Percentiles rank a stretch among this genome's conserved stretches.
Evolutionary conservation across 1,140 invertebrate genomes (phyloP).

Genomic region (Eubasilissa regina): DNA sequence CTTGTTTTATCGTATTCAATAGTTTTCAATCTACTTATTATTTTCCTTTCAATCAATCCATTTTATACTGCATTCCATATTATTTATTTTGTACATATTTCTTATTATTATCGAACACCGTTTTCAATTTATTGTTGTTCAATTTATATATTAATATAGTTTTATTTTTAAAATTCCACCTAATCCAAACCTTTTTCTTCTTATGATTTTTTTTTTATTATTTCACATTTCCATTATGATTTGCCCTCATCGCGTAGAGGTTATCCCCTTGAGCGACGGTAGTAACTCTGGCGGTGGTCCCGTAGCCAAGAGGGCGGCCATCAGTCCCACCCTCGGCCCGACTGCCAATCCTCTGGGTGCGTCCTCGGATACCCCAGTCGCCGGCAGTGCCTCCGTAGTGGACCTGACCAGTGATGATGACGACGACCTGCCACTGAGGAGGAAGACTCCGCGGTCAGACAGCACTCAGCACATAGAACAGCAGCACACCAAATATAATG

Average conservation of each 20-base stretch:
- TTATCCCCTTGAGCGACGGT: slow-evolving; percentile 67
- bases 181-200: too few relatives aligned
- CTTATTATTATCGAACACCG: too few relatives aligned
- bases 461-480: slow-evolving; percentile 55
- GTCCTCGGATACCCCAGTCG: slow-evolving; percentile 56
- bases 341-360: background rate
- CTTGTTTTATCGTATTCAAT: too few relatives aligned
- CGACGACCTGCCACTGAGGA: slow-evolving; percentile 68
- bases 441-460: slow-evolving; percentile 66
- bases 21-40: too few relatives aligned
- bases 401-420: slow-evolving; percentile 71
- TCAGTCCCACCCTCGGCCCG: background rate
- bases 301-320: slow-evolving; percentile 63
- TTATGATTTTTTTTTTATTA: background rate
- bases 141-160: too few relatives aligned
- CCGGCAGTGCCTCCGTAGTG: slow-evolving; percentile 60
- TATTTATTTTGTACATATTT: too few relatives aligned
- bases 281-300: slow-evolving; percentile 59
- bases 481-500: slow-evolving; percentile 54
- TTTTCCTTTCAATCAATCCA: too few relatives aligned
- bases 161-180: too few relatives aligned
- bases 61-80: too few relatives aligned
- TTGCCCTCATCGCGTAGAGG: slow-evolving; percentile 62
- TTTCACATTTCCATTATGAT: slow-evolving; percentile 59
- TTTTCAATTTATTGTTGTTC: too few relatives aligned